Base-by-base conservation (phyloP, 2,113 vertebrate species). In the Menidia beryllina region DNA sequence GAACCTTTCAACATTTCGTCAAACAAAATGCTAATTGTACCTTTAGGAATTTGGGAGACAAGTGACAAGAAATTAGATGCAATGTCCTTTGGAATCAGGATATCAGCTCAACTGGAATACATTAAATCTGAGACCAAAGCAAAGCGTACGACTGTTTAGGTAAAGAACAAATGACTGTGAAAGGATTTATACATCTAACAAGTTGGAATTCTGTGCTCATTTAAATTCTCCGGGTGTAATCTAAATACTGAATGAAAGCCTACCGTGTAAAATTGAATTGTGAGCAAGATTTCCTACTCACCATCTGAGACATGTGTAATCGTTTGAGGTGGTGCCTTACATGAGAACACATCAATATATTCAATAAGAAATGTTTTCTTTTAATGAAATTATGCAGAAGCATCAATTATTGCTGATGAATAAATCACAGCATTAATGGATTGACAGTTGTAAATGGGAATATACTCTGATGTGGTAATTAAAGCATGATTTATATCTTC, bases 1-100 rank as follows among this genome's bases (percentile, higher is more conserved):
- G 97, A 99, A 97, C 97, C 97, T 98, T 98, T 99, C 96, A 98
- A 96, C 95, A 95, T 98, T 98, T 98, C 95, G 94, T 98, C 97
- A 99, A 97, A 97, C 96, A 97, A 98, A 99, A 99, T 99, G 98
- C 97, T 98, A 99, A 99, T 99, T 98, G 97, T 98, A 98, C 97
- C 98, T 99, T 97, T 97, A 98, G 98, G 97, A 99, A 98, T 99
- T 98, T 98, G 94, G 95, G 94, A 96, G 96, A 98, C 95, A 96
- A 89, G 96, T 97, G 97, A 98, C 96, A 96, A 96, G 96, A 97
- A 98, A 98, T 97, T 96, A 98, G 97, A 98, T 97, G 95, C 95
- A 95, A 94, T 95, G 95, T 97, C 96, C 96, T 96, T 97, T 98
- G 94, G 95, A 95, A 96, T 96, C 94, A 94, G 93, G 94, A 95